Base-by-base conservation (phyloP, 2,888 invertebrate genomes). In the Alsophila aescularia region DNA sequence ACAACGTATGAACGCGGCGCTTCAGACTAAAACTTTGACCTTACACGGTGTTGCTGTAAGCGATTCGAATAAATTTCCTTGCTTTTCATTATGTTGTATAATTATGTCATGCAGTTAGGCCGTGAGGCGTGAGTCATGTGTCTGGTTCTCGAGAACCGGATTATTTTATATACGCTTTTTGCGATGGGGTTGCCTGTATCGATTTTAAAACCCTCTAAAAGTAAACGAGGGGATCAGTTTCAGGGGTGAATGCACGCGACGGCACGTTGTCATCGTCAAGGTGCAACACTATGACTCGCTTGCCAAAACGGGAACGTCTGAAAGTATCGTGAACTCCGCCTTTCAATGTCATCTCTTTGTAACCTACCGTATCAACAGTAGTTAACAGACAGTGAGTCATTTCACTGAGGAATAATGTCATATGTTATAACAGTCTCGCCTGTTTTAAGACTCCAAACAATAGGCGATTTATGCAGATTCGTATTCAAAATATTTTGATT, bases 201-300 rank as follows among this genome's bases (percentile, higher is more conserved):
- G 88, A 90, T 90, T 89, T 87, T 81, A 76, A 83, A 88, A 81
- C 86, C 89, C 79, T 85, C 81, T 76, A 79, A 83, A 82, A 69
- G 66, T 73, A 56, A 55, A 54, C 64, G 73, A 79, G 83, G 87
- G 86, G 81, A 78, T 70, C 64, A 18, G 18, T 18, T 5, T 8
- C 24, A 64, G 83, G 78, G 87, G 87, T 88, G 83, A 88, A 89
- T 59, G 90, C 70, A 81, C 90, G 77, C 75, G 48, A 35, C 50
- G 79, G 76, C 73, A 77, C 74, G 79, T n/a, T n/a, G n/a, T n/a
- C n/a, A n/a, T n/a, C n/a, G n/a, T 66, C 70, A 68, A 61, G 68
- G 65, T 37, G 48, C 37, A 35, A 45, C 67, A 76, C 75, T 75
- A 73, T 76, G 74, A 76, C 74, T 66, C 61, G 81, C 81, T 70